Base-by-base conservation (phyloP, 1,140 invertebrate species). In the Drosophila murphyi region DNA sequence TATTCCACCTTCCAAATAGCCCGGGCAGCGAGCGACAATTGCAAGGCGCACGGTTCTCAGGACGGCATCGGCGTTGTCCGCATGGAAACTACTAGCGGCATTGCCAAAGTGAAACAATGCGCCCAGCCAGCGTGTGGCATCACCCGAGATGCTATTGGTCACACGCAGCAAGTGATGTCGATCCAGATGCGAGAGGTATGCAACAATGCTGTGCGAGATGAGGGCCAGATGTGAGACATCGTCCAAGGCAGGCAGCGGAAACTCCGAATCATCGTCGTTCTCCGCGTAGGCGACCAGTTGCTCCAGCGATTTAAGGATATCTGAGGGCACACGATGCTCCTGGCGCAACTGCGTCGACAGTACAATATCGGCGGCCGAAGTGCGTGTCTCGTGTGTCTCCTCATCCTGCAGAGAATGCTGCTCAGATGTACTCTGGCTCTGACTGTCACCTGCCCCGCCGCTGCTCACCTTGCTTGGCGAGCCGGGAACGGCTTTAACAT, bases 181-280 rank as follows among this genome's bases (percentile, higher is more conserved):
- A 57, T 92, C 88, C 62, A 92, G 61, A 29, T 92, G 90, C 43
- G 86, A 92, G 5, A 92, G 37, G 55, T 92, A 92, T 2, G 92
- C 90, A 2, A 92, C 80, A 50, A 92, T 92, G 69, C 92, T 92
- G 70, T 92, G 92, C 55, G 92, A 92, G 7, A 92, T 91, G 2
- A 92, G 71, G 10, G 92, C 92, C 68, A 92, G 71, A 57, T 92
- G 91, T 60, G 92, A 92, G 47, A 92, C 91, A 67, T 92, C 92
- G 57, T 92, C 92, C 3, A 92, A 52, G 2, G 85, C 90, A 7
- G 92, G 92, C 64, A 92, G 48, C 31, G 89, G 91, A 48, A 92
- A 92, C 56, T 92, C 92, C 0, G 89, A 78, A 59, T 92, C 92
- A 39, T 92, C 92, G 6, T 92, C 92, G 45, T 81, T 91, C 52